These are phyloP conservation scores for Triops cancriformis DNA, from an alignment of 1,140 invertebrate species.

Conservation along the genomic window DNA sequence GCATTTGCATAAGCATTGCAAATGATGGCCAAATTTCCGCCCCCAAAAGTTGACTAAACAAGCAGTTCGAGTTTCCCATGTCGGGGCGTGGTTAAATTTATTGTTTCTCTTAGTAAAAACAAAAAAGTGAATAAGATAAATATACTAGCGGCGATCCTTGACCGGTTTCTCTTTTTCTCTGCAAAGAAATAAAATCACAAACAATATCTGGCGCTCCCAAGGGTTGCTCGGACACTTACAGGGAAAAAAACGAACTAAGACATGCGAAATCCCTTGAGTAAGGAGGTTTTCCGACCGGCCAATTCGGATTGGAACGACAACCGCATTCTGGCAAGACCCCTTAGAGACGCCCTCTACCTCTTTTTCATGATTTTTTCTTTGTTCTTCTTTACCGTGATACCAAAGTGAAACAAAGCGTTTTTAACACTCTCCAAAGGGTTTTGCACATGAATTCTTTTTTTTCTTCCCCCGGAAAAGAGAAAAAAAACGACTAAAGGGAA, in stretches of 20 bases:
- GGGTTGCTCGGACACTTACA: background rate
- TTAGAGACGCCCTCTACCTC: background rate
- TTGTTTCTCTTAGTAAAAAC: background rate
- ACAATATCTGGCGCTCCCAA: background rate
- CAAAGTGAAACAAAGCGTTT: background rate
- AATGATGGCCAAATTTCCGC: too few species aligned
- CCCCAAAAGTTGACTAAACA: too few species aligned
- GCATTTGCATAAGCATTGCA: too few species aligned
- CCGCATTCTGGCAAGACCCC: background rate
- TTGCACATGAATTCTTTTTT: background rate
- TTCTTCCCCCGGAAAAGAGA: background rate
- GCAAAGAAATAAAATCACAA: background rate
- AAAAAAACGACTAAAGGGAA: too few species aligned
- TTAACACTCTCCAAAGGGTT: background rate
- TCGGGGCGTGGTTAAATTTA: background rate
- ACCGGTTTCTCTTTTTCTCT: background rate
- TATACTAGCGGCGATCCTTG: background rate
- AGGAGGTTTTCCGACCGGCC: background rate
- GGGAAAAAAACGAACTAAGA: background rate
- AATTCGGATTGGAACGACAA: slow-evolving; percentile 8
- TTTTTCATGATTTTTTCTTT: background rate
- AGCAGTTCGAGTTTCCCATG: background rate
- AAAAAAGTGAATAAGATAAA: background rate
- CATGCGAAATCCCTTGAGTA: background rate
- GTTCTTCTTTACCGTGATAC: background rate